Evolutionary conservation across 2,113 vertebrate genomes (phyloP), one percentile per base, ranked within the genome.

Genomic region (Mesitornis unicolor): DNA sequence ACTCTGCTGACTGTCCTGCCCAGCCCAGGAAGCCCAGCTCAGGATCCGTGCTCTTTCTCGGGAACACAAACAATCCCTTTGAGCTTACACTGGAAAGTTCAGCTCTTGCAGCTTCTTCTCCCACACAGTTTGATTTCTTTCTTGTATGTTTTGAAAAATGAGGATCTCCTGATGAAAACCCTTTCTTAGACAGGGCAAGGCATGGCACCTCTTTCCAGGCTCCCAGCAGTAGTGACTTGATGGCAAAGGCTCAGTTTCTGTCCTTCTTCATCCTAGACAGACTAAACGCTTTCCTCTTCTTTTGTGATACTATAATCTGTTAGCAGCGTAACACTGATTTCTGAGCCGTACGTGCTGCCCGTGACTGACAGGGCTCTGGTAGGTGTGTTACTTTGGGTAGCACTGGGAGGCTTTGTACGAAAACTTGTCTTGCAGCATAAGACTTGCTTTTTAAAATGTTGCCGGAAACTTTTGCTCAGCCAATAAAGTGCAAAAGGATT

Each of bases 401-500:
- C 94, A 16, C 93, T 97, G 59, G 94, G 56, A 59, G 96, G 57
- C 50, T 93, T 92, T 20, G 74, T 45, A 3, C 70, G 79, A 24
- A 77, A 17, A 40, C 54, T 87, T 28, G 76, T 68, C 80, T 96
- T 98, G 95, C 97, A 98, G 79, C 98, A 98, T 2, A 65, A 94
- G 20, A 98, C 59, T 86, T 98, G 98, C 78, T 98, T 98, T 95
- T 98, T 98, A 88, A 98, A 98, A 90, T 98, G 98, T 74, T 98
- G 91, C 60, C 98, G 97, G 92, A 98, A 98, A 67, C 97, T 98
- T 96, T 98, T 98, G 73, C 98, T 98, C 73, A 98, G 96, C 98
- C 98, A 98, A 31, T 98, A 98, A 68, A 98, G 98, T 75, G 98
- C 98, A 54, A 98, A 98, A 67, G 98, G 98, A 69, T 98, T 98